phyloP scores from a whole-genome alignment of 92 coral and sea anemone genomes.

The Phenganax subtilis region DNA sequence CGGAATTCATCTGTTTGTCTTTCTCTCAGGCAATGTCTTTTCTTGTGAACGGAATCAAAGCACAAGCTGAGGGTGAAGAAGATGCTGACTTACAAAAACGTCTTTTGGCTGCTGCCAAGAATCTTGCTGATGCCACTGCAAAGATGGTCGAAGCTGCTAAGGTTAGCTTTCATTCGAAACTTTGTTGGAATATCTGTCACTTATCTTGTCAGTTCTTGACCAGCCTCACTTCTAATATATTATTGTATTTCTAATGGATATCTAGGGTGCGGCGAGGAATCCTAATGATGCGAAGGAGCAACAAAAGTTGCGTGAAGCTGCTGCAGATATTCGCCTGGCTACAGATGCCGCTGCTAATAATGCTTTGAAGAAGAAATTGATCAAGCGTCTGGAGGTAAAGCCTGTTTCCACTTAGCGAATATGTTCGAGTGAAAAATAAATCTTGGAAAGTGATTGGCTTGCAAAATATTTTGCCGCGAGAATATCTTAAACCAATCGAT shows the following conservation, averaged over 20 bases:
- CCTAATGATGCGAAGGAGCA: slow-evolving; percentile 96
- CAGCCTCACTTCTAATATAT: background rate
- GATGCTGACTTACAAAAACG: slow-evolving; percentile 90
- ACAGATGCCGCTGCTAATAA: slow-evolving; percentile 93
- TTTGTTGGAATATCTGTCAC: background rate
- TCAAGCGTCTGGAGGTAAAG: slow-evolving; percentile 80
- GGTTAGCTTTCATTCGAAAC: slow-evolving; percentile 43
- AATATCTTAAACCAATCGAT: too few species aligned
- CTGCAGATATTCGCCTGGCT: slow-evolving; percentile 87
- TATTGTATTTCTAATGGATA: background rate
- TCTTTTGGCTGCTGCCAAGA: slow-evolving; percentile 90
- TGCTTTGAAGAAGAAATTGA: slow-evolving; percentile 92
- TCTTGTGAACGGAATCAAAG: slow-evolving; percentile 90
- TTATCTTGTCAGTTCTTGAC: background rate
- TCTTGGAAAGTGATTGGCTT: background rate
- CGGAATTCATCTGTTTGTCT: background rate
- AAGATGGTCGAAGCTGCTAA: slow-evolving; percentile 98
- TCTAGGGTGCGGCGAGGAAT: slow-evolving; percentile 93
- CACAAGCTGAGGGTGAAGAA: slow-evolving; percentile 84
- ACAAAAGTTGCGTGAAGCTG: slow-evolving; percentile 82
- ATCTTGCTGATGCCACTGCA: slow-evolving; percentile 98
- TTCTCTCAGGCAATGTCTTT: slow-evolving; percentile 76
- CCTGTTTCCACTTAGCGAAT: background rate
- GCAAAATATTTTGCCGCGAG: background rate
- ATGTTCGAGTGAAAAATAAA: background rate